These are phyloP conservation scores for Hyposoter dolosus DNA, from an alignment of 2,888 invertebrate species.

Conservation along the genomic window DNA sequence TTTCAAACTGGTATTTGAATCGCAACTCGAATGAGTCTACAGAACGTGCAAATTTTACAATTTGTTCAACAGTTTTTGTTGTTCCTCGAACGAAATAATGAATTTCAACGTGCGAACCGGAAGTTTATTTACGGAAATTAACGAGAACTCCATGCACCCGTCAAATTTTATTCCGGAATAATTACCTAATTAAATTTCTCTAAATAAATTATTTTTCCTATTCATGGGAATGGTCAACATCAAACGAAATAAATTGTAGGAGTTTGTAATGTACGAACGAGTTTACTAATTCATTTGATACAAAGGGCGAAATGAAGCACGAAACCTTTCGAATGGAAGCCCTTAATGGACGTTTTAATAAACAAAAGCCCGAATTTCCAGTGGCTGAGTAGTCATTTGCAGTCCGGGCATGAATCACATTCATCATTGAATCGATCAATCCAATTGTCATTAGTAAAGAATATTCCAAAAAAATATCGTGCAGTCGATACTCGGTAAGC, in stretches of 20 bases:
- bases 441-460: not conserved
- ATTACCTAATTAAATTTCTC: not conserved
- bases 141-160: not conserved
- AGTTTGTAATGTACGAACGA: not conserved
- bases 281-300: not conserved
- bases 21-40: not conserved
- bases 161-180: not conserved
- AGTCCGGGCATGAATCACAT: not conserved
- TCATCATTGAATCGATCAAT: not conserved
- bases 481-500: not conserved
- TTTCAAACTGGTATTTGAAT: not conserved
- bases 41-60: not conserved
- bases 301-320: not conserved
- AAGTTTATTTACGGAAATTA: not conserved
- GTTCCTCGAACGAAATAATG: not conserved
- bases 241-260: not conserved
- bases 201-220: too few species aligned
- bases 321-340: not conserved
- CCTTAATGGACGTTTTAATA: not conserved
- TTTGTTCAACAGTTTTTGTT: not conserved
- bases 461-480: not conserved
- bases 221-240: not conserved
- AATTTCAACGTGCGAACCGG: not conserved
- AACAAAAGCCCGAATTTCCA: not conserved
- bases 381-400: not conserved